Percentiles rank a stretch among this genome's conserved stretches.
Evolutionary conservation across 1,140 invertebrate genomes (phyloP).

Genomic region (Dreissena polymorpha): DNA sequence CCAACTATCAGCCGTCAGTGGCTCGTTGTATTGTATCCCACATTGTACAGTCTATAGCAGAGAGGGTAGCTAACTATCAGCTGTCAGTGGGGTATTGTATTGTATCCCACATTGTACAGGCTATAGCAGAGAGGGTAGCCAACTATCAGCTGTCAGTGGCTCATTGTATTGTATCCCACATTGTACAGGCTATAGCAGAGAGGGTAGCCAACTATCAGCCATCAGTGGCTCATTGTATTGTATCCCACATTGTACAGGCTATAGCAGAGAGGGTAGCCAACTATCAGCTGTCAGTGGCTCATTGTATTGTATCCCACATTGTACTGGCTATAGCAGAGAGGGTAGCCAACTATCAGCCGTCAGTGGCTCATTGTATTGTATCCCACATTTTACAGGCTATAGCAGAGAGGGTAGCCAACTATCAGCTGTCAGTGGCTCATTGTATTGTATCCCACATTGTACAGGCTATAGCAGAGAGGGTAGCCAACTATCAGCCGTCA

Average conservation of each 20-base stretch:
- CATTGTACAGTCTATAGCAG: constrained; percentile 65
- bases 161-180: too few species aligned
- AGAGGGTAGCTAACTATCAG: constrained; percentile 65
- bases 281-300: constrained; percentile 63
- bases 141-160: constrained; percentile 65
- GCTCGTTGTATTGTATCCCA: too few species aligned
- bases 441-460: too few species aligned
- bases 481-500: constrained; percentile 64
- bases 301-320: too few species aligned
- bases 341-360: constrained; percentile 63
- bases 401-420: constrained; percentile 64
- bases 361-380: too few species aligned
- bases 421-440: constrained; percentile 65
- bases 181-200: constrained; percentile 65
- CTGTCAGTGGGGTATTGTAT: too few species aligned
- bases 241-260: too few species aligned
- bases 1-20: constrained; percentile 64
- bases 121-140: constrained; percentile 64
- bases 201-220: constrained; percentile 65
- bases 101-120: too few species aligned
- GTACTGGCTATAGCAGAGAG: constrained; percentile 66
- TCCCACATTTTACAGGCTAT: too few species aligned
- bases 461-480: constrained; percentile 65
- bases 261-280: constrained; percentile 65
- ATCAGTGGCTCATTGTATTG: constrained; percentile 64